Evolutionary conservation across 92 coral and sea anemone species (phyloP).

Genomic region (Desmophyllum pertusum): DNA sequence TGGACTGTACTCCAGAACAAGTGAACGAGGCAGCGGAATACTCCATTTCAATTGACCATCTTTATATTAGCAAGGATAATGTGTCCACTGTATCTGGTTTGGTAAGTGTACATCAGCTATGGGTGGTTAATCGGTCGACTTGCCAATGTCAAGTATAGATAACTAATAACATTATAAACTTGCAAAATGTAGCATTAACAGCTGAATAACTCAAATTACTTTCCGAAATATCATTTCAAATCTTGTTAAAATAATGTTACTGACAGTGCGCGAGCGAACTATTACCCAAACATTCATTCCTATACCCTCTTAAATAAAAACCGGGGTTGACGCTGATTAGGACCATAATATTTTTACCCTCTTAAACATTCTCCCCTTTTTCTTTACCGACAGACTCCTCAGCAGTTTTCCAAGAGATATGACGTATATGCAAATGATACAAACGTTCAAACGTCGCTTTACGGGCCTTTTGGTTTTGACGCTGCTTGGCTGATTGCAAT

Average conservation of each 20-base stretch:
- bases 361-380: neutral
- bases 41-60: slow-evolving; percentile 55
- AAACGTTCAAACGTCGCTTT: slow-evolving; percentile 40
- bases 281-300: too few species aligned
- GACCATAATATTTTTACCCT: too few species aligned
- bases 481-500: slow-evolving; percentile 83
- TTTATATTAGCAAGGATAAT: slow-evolving; percentile 50
- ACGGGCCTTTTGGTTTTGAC: slow-evolving; percentile 77
- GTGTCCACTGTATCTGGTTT: slow-evolving; percentile 60
- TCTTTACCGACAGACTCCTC: slow-evolving; percentile 56
- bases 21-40: slow-evolving; percentile 66
- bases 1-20: slow-evolving; percentile 53
- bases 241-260: too few species aligned
- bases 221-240: too few species aligned
- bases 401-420: slow-evolving; percentile 48
- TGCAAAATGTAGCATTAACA: too few species aligned
- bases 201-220: too few species aligned
- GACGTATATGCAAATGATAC: slow-evolving; percentile 19
- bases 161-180: too few species aligned
- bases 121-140: neutral
- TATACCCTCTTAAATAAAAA: too few species aligned
- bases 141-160: too few species aligned
- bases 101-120: slow-evolving; percentile 48
- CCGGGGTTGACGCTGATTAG: too few species aligned
- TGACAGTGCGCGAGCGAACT: too few species aligned